These are phyloP conservation scores for Formicarius rufipectus DNA, from an alignment of 2,113 vertebrate species.

Conservation along the genomic window DNA sequence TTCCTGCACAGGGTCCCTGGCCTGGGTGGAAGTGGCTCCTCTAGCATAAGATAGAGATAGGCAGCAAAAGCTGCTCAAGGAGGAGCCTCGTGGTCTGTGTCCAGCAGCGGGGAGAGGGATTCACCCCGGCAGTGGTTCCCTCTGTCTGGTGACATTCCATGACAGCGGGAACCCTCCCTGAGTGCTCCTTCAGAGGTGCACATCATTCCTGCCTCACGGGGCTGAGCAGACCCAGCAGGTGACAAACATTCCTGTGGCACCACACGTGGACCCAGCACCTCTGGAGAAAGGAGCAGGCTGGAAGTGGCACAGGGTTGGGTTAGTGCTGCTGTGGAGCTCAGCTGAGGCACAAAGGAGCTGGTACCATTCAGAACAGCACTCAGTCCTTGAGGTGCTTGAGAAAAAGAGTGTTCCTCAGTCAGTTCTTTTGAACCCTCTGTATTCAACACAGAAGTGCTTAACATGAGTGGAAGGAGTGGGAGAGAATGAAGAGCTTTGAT, in stretches of 20 bases:
- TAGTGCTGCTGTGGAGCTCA: not conserved
- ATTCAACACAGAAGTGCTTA: not conserved
- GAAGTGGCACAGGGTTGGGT: not conserved
- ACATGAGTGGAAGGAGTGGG: not conserved
- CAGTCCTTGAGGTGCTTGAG: not conserved
- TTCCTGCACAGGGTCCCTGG: not conserved
- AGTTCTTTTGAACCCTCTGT: not conserved
- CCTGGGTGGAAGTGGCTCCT: not conserved
- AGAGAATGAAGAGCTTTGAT: not conserved
- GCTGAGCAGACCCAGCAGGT: fast-evolving
- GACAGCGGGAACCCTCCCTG: too few relatives aligned
- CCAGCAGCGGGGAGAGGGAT: not conserved
- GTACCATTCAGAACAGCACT: not conserved
- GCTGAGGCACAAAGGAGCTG: not conserved
- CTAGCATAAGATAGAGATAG: not conserved
- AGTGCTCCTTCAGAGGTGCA: not conserved
- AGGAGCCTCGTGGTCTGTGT: not conserved
- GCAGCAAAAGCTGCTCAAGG: not conserved
- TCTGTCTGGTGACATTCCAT: too few relatives aligned
- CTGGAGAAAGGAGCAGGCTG: not conserved
- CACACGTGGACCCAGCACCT: not conserved
- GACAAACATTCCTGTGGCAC: not conserved
- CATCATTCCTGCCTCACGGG: not conserved
- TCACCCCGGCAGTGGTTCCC: not conserved
- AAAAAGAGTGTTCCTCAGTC: not conserved